phyloP scores from a whole-genome alignment of 1,140 invertebrate genomes.

The Andrena cerasifolii region DNA sequence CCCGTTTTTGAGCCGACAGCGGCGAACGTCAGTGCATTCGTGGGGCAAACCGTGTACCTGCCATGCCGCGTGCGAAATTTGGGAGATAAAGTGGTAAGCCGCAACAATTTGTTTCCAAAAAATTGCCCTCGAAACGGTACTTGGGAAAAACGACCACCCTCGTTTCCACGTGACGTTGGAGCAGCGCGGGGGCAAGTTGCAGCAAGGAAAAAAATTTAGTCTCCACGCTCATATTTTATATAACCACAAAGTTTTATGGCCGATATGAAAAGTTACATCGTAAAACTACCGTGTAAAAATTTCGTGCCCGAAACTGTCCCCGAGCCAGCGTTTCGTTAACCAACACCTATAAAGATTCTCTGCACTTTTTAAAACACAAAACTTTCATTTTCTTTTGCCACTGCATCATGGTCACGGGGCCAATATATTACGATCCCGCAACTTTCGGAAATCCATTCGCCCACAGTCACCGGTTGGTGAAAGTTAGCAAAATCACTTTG shows the following conservation, averaged over 20 bases:
- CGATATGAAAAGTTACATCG: slow-evolving; percentile 42
- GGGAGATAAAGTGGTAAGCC: slow-evolving; percentile 85
- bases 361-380: not conserved
- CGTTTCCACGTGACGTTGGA: not conserved
- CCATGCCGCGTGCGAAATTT: slow-evolving; percentile 85
- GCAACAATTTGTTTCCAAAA: slow-evolving; percentile 10
- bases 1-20: slow-evolving; percentile 80
- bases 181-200: not conserved
- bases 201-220: not conserved
- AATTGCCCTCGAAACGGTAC: not conserved
- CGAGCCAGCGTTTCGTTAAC: slow-evolving; percentile 7
- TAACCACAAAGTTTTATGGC: slow-evolving; percentile 11
- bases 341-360: slow-evolving; percentile 9
- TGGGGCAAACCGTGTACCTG: slow-evolving; percentile 84
- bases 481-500: too few relatives aligned
- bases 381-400: not conserved
- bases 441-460: too few relatives aligned
- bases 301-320: not conserved
- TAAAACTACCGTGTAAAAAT: slow-evolving; percentile 43
- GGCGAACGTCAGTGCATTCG: slow-evolving; percentile 82
- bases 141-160: not conserved
- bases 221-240: slow-evolving; percentile 1
- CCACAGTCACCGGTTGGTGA: too few relatives aligned
- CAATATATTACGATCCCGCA: not conserved
- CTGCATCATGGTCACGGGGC: not conserved